A percentile compares a stretch with the other conserved stretches of the same genome.
phyloP scores from a whole-genome alignment of 2,888 invertebrate genomes.

The Drosophila silvestris region DNA sequence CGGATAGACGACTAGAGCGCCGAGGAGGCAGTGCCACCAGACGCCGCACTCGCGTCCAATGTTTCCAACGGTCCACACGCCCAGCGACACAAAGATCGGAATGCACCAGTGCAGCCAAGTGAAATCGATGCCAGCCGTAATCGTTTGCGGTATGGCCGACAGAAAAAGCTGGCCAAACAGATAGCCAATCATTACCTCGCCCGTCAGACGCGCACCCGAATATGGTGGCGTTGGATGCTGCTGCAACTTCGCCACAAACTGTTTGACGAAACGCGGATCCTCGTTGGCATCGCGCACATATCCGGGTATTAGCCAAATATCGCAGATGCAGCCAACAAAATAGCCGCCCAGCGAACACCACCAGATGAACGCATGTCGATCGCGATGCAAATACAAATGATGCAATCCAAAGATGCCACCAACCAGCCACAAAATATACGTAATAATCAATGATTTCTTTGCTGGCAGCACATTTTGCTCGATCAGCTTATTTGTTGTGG shows the following conservation, averaged over 20 bases:
- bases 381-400: conserved; percentile 95
- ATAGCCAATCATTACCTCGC: conserved; percentile 91
- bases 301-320: conserved; percentile 92
- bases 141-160: conserved; percentile 91
- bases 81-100: conserved; percentile 91
- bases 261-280: conserved; percentile 89
- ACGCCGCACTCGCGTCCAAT: conserved; percentile 93
- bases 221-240: conserved; percentile 92
- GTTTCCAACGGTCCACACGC: conserved; percentile 96
- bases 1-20: conserved; percentile 89
- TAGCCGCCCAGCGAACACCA: conserved; percentile 94
- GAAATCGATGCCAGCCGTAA: conserved; percentile 90
- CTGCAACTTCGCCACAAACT: conserved; percentile 88
- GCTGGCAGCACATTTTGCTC: conserved; percentile 65
- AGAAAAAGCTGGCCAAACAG: conserved; percentile 92
- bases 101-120: conserved; percentile 90
- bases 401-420: conserved; percentile 96
- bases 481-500: not conserved
- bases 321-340: conserved; percentile 93
- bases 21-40: conserved; percentile 89
- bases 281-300: conserved; percentile 94
- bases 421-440: conserved; percentile 94
- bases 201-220: conserved; percentile 91
- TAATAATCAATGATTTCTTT: conserved; percentile 88
- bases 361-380: conserved; percentile 96